Evolutionary conservation across 1,140 invertebrate genomes (phyloP).

Genomic region (Copidosoma floridanum): DNA sequence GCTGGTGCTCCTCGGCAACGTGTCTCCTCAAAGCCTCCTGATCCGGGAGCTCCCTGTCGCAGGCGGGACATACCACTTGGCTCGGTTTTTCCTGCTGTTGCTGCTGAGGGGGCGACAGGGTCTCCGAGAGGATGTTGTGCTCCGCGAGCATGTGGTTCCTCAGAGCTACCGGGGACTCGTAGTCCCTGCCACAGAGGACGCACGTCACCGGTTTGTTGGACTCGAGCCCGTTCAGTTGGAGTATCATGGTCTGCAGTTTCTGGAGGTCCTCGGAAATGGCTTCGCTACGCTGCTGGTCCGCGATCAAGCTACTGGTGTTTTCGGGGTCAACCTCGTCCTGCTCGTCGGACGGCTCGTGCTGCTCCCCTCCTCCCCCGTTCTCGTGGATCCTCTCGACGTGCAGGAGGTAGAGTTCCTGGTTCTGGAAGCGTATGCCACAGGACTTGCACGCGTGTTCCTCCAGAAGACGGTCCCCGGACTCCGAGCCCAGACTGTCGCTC

Average conservation of each 20-base stretch:
- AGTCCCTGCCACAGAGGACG: constrained; percentile 62
- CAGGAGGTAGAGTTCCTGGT: constrained; percentile 56
- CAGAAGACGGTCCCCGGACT: constrained; percentile 42
- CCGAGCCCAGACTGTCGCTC: constrained; percentile 48
- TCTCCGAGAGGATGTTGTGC: constrained; percentile 52
- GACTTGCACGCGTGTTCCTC: constrained; percentile 58
- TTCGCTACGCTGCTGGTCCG: constrained; percentile 50
- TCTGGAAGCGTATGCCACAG: constrained; percentile 61
- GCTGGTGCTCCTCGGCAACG: constrained; percentile 60
- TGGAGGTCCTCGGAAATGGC: constrained; percentile 77
- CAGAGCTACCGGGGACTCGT: constrained; percentile 61
- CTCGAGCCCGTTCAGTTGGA: constrained; percentile 79
- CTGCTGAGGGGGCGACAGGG: constrained; percentile 27
- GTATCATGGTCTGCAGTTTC: constrained; percentile 88
- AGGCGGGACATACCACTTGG: constrained; percentile 54
- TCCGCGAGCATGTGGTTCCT: constrained; percentile 64
- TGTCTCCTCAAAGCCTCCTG: constrained; percentile 61
- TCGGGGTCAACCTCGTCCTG: too few species aligned
- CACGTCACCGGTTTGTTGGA: constrained; percentile 61
- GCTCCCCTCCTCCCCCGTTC: constrained; percentile 49
- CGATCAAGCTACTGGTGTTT: too few species aligned
- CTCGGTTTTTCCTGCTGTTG: constrained; percentile 38
- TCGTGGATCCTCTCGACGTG: constrained; percentile 53
- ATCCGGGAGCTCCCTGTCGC: constrained; percentile 60
- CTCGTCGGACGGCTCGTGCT: constrained; percentile 44